Conservation (phyloP, 2,888 invertebrate genomes). For the Leucoma salicis region DNA sequence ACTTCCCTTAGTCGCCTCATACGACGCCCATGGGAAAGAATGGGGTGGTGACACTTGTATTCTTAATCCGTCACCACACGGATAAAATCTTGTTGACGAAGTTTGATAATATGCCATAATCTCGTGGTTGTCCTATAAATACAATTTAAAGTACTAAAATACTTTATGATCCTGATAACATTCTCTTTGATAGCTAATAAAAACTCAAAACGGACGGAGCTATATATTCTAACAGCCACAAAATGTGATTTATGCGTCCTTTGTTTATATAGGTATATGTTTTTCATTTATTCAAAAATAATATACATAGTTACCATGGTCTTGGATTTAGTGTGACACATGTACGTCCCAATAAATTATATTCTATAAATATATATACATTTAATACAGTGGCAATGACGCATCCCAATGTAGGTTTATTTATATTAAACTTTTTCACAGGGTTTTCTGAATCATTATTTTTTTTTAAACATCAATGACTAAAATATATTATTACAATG, state of each 20-base stretch:
- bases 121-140: neutral
- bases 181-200: neutral
- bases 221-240: neutral
- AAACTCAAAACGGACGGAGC: neutral
- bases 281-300: neutral
- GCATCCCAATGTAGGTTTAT: neutral
- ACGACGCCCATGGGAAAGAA: no score
- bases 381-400: neutral
- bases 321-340: neutral
- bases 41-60: no score
- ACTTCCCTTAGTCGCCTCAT: no score
- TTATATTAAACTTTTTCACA: slow-evolving; percentile 4
- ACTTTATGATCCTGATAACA: slow-evolving; percentile 1
- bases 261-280: neutral
- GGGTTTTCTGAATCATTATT: slow-evolving; percentile 3
- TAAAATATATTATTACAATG: neutral
- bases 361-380: neutral
- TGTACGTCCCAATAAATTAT: neutral
- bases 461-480: slow-evolving; percentile 2
- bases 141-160: neutral
- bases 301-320: neutral
- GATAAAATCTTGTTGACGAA: no score
- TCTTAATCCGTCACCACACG: no score
- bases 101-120: neutral
- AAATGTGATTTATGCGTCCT: slow-evolving; percentile 1